Evolutionary conservation across 2,113 vertebrate species (phyloP).

Genomic region (Corythoichthys haematopterus): DNA sequence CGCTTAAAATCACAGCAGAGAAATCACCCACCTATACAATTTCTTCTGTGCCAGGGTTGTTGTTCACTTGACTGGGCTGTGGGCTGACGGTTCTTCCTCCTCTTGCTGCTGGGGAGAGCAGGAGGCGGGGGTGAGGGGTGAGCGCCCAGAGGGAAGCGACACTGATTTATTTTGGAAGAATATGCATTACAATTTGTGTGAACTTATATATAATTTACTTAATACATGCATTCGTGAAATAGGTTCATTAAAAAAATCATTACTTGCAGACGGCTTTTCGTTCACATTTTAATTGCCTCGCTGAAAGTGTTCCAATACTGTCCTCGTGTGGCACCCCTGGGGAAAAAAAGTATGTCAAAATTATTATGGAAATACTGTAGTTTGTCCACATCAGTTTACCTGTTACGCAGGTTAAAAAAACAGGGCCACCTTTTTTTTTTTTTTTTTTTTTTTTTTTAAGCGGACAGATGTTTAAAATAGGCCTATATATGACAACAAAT

Average conservation of each 20-base stretch:
- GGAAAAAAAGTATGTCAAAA: no score
- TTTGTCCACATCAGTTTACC: no score
- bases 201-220: background rate
- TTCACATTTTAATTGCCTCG: background rate
- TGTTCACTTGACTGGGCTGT: constrained; percentile 53
- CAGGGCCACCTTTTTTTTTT: no score
- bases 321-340: background rate
- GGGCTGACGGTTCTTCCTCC: constrained; percentile 39
- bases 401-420: no score
- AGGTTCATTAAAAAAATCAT: background rate
- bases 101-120: constrained; percentile 35
- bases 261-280: background rate
- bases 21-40: constrained; percentile 62
- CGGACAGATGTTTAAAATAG: no score
- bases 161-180: background rate
- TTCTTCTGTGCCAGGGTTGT: constrained; percentile 42
- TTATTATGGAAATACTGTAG: no score
- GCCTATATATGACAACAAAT: no score
- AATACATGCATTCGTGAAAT: background rate
- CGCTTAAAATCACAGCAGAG: background rate
- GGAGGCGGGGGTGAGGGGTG: background rate
- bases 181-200: background rate
- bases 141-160: background rate
- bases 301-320: background rate
- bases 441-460: no score